phyloP scores from a whole-genome alignment of 92 coral and sea anemone species.

The Palythoa heliodiscus region DNA sequence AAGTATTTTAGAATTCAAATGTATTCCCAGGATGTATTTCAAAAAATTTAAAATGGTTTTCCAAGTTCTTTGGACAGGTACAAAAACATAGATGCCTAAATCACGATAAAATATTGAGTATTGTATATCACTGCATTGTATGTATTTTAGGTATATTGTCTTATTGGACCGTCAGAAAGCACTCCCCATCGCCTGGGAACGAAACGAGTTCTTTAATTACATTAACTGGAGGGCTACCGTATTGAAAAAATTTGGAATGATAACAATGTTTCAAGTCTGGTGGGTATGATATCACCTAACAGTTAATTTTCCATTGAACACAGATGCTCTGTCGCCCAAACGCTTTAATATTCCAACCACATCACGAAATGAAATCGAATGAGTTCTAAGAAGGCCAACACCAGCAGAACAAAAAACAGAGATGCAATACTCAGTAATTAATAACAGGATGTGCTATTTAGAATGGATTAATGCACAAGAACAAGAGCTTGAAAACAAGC shows the following conservation, averaged over 20 bases:
- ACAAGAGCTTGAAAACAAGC: background rate
- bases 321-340: background rate
- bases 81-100: background rate
- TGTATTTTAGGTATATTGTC: too few species aligned
- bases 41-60: background rate
- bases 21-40: too few species aligned
- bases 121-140: background rate
- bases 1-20: background rate
- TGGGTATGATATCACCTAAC: background rate
- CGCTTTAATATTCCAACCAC: background rate
- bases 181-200: conserved; percentile 1
- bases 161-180: background rate
- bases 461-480: background rate
- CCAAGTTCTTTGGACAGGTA: background rate
- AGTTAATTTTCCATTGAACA: background rate
- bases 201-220: conserved; percentile 34
- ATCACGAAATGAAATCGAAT: background rate
- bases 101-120: too few species aligned
- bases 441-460: background rate
- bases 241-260: background rate
- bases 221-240: conserved; percentile 14
- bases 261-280: background rate
- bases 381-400: background rate
- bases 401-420: too few species aligned
- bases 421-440: too few species aligned